A percentile compares a stretch with the other conserved stretches of the same genome.
Evolutionary conservation across 1,140 invertebrate genomes (phyloP).

Genomic region (Saccostrea glomerata): DNA sequence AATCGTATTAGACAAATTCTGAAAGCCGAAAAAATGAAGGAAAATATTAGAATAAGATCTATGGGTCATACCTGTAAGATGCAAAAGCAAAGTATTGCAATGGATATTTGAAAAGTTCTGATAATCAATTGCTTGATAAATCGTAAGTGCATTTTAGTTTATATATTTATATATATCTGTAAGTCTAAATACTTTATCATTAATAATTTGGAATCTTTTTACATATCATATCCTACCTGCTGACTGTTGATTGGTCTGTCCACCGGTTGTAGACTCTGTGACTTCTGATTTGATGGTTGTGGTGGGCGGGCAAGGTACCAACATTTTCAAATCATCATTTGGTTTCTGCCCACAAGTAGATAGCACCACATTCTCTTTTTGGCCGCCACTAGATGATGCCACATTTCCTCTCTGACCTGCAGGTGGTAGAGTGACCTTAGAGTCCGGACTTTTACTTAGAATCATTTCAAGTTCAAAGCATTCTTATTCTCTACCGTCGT

Average conservation of each 20-base stretch:
- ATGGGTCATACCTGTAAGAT: no score
- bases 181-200: no score
- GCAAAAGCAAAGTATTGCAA: no score
- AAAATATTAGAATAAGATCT: no score
- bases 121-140: no score
- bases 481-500: conserved; percentile 55
- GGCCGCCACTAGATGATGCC: neutral
- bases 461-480: conserved; percentile 68
- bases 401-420: neutral
- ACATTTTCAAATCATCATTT: conserved; percentile 37
- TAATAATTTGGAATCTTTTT: no score
- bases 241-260: conserved; percentile 16
- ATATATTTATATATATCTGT: no score
- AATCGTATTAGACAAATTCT: no score
- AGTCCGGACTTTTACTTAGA: conserved; percentile 55
- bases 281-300: conserved; percentile 41
- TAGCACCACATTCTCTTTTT: neutral
- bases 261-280: neutral
- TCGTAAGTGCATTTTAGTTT: no score
- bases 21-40: no score
- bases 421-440: conserved; percentile 43
- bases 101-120: no score
- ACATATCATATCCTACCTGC: neutral
- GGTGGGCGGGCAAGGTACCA: conserved; percentile 38
- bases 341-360: conserved; percentile 22